Percentiles rank a stretch among this genome's conserved stretches.
Conservation (phyloP, 2,113 vertebrate genomes). For the Chloroceryle aenea region DNA sequence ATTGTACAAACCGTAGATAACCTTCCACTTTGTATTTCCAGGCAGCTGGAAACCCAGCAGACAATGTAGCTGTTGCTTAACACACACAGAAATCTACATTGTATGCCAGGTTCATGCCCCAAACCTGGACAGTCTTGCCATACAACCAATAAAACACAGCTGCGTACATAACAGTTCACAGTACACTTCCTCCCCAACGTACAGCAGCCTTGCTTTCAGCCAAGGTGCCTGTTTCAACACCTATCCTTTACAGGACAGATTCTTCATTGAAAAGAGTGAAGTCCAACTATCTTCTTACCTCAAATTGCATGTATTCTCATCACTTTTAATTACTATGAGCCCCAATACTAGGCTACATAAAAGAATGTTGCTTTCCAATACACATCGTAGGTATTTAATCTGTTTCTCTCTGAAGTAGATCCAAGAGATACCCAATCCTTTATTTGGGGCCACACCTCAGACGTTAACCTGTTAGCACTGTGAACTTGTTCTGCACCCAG, state of each 20-base stretch:
- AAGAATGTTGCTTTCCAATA: background rate
- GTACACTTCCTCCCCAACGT: background rate
- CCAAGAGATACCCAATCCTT: conserved; percentile 18
- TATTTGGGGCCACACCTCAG: conserved; percentile 4
- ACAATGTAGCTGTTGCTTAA: conserved; percentile 99
- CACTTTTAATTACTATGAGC: background rate
- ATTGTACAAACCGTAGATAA: background rate
- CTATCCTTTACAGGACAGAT: background rate
- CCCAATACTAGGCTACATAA: background rate
- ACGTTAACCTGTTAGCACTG: background rate
- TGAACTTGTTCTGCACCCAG: conserved; percentile 38
- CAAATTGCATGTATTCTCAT: background rate
- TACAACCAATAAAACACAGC: background rate
- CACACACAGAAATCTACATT: conserved; percentile 99
- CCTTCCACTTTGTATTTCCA: conserved; percentile 71
- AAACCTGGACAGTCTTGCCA: conserved; percentile 70
- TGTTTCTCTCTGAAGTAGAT: background rate
- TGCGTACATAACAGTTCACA: background rate
- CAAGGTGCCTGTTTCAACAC: background rate
- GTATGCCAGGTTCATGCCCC: conserved; percentile 98
- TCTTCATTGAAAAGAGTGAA: background rate
- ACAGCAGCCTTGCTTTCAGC: accelerated
- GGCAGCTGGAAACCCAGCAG: conserved; percentile 99
- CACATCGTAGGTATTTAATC: background rate
- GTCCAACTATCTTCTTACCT: background rate